Percentiles rank a stretch among this genome's conserved stretches.
Evolutionary conservation across 2,797 vertebrate species (phyloP).

Genomic region (Pangasius krempfi): DNA sequence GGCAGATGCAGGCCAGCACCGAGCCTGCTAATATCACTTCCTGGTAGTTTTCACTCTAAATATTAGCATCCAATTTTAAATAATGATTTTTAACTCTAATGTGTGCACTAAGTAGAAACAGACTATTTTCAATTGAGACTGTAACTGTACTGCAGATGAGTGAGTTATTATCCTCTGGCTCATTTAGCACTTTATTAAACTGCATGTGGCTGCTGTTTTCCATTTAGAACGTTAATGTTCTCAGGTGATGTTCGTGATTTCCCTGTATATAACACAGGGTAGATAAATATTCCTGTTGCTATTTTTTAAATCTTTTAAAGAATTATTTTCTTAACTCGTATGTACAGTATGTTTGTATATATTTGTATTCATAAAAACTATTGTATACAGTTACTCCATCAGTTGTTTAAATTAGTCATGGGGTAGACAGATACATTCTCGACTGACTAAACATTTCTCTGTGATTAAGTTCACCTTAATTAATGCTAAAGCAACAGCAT

Average conservation of each 20-base stretch:
- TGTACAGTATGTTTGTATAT: not conserved
- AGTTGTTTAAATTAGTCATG: not conserved
- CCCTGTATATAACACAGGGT: not conserved
- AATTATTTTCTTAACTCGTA: not conserved
- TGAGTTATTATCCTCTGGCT: not conserved
- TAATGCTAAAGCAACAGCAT: not conserved
- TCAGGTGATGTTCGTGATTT: not conserved
- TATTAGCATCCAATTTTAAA: conserved; percentile 17
- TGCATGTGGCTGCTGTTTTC: not conserved
- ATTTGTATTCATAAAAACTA: not conserved
- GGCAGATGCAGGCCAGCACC: not conserved
- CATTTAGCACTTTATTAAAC: conserved; percentile 9
- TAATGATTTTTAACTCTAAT: conserved; percentile 1
- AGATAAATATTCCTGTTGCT: not conserved
- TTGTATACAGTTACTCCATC: not conserved
- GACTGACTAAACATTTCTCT: not conserved
- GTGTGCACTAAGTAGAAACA: not conserved
- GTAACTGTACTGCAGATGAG: not conserved
- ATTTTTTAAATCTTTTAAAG: not conserved
- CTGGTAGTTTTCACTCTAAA: not conserved
- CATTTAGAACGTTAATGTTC: not conserved
- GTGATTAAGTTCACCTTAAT: not conserved
- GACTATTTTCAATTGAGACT: not conserved
- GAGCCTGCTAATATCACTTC: not conserved
- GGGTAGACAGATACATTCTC: not conserved